Base-by-base conservation (phyloP, 2,888 invertebrate species). In the Macrophya annulata region DNA sequence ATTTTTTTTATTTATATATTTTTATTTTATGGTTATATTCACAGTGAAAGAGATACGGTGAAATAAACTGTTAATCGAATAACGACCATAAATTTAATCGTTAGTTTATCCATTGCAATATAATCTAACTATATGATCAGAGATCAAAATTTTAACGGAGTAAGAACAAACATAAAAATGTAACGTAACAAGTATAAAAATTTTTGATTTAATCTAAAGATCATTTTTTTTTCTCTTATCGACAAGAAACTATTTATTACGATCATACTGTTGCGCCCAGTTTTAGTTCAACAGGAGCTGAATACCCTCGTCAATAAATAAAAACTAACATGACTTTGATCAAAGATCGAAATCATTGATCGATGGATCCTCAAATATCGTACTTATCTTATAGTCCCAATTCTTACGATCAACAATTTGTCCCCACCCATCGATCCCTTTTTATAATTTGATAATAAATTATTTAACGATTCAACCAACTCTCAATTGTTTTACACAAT, bases 331-430 rank as follows among this genome's bases (percentile, higher is more conserved):
- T 31, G 25, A 31, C 8, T n/a, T 74, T 1, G 10, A 31, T 31
- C 12, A 15, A 37, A 37, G 25, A 43, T 0, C 10, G 43, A 76
- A 76, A 48, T 77, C 77, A 31, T 55, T 77, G 77, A 77, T 51
- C 62, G 79, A 62, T 81, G 79, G 62, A 81, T 43, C 72, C 9
- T 21, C 8, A 0, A 12, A 40, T 21, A 21, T 17, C 31, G 31
- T 31, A 31, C 31, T 1, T 31, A 31, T 31, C 12, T 21, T 1
- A 21, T 1, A 21, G 8, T 21, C 43, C 6, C 72, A n/a, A 51
- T 37, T 79, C 79, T 31, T n/a, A n/a, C 37, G 79, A 40, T 81
- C 79, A 15, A 37, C 43, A 43, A 77, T 62, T 81, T 62, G 43
- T 62, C 21, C 62, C 62, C n/a, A 9, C 15, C 40, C n/a, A 43